Percentiles rank a stretch among this genome's conserved stretches.
Conservation (phyloP, 2,888 invertebrate species). For the Ennomos quercinarius region DNA sequence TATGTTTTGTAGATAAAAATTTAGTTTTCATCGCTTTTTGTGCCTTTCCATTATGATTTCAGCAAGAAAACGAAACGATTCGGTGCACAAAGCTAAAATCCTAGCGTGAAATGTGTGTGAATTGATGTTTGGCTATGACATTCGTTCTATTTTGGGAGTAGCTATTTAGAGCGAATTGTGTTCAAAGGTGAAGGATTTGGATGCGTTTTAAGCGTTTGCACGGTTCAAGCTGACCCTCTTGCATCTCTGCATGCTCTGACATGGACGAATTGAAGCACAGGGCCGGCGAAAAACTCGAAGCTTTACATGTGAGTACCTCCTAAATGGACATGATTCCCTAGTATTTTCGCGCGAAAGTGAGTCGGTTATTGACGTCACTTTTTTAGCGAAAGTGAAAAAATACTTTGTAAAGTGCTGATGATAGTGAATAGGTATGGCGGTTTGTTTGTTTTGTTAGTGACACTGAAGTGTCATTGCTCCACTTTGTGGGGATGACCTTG, state of each 20-base stretch:
- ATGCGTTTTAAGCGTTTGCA: conserved; percentile 65
- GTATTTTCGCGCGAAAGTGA: conserved; percentile 62
- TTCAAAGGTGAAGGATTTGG: conserved; percentile 81
- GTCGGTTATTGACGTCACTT: conserved; percentile 52
- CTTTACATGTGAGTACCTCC: conserved; percentile 75
- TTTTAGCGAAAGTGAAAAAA: conserved; percentile 41
- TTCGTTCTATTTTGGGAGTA: conserved; percentile 76
- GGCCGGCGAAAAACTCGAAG: conserved; percentile 79
- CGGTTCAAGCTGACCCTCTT: conserved; percentile 59
- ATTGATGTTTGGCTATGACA: conserved; percentile 53
- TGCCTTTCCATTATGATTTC: conserved; percentile 40
- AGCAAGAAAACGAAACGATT: conserved; percentile 34
- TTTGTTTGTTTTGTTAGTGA: conserved; percentile 51
- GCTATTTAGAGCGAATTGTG: conserved; percentile 74
- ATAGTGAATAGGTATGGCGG: conserved; percentile 4
- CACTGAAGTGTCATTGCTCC: conserved; percentile 56
- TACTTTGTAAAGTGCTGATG: conserved; percentile 32
- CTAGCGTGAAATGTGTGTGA: conserved; percentile 41
- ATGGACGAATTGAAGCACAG: conserved; percentile 79
- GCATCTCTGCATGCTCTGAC: conserved; percentile 57
- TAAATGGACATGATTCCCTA: conserved; percentile 52
- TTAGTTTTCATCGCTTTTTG: conserved; percentile 46
- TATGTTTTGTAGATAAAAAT: conserved; percentile 64
- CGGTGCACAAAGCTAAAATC: conserved; percentile 33
- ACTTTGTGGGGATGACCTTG: conserved; percentile 55